Percentiles rank a stretch among this genome's conserved stretches.
Evolutionary conservation across 1,140 invertebrate genomes (phyloP).

Genomic region (Ooceraea biroi): DNA sequence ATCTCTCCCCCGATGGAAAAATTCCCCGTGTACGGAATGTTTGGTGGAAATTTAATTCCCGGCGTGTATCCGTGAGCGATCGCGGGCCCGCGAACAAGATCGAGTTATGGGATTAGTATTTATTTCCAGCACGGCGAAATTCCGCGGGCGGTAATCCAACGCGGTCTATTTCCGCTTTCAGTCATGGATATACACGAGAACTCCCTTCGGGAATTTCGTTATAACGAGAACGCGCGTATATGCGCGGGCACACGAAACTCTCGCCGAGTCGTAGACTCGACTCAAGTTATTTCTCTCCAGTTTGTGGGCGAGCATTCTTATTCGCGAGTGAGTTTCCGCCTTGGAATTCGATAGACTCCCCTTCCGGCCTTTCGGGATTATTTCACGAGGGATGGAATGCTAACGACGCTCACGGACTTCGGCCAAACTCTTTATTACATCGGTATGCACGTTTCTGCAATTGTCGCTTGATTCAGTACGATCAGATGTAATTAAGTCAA

Average conservation of each 20-base stretch:
- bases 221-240: conserved; percentile 17
- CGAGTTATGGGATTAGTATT: conserved; percentile 20
- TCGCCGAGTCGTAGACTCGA: conserved; percentile 15
- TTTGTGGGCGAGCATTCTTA: conserved; percentile 19
- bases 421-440: background rate
- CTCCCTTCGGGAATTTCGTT: conserved; percentile 45
- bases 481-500: no score
- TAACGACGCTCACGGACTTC: background rate
- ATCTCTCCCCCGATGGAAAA: background rate
- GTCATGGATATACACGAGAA: conserved; percentile 14
- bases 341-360: conserved; percentile 20
- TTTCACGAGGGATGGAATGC: background rate
- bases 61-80: background rate
- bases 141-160: conserved; percentile 30
- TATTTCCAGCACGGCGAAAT: background rate
- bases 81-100: background rate
- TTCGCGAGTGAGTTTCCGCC: conserved; percentile 22
- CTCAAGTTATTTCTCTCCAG: conserved; percentile 28
- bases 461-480: conserved; percentile 28
- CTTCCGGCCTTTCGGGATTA: conserved; percentile 1
- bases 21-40: background rate
- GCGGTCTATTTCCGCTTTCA: conserved; percentile 10
- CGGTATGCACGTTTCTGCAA: background rate
- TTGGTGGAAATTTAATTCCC: conserved; percentile 12
- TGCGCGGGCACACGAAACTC: conserved; percentile 3